Evolutionary conservation across 2,888 invertebrate species (phyloP), one percentile per base, ranked within the genome.

Genomic region (Stenolophus ochropezus): DNA sequence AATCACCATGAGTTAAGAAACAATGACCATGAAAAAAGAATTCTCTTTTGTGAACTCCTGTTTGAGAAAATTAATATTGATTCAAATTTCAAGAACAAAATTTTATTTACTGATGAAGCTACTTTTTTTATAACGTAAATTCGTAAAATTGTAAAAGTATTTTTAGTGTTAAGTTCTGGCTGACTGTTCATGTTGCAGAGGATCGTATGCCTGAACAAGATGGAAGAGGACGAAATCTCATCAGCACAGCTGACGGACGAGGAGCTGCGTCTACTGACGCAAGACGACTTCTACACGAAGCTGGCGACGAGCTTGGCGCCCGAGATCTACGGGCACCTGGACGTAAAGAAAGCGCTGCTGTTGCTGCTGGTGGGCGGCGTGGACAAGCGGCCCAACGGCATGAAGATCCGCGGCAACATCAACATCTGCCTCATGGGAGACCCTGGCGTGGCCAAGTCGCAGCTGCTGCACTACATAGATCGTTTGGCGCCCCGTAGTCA

Each of bases 381-480:
- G 1, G 97, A 97, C 89, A 92, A 92, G 82, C 91, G 94, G 69
- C 97, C 97, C 0, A 96, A 96, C 84, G 99, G 98, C 83, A 98
- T 99, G 96, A 98, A 98, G 91, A 99, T 99, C 87, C 94, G 99
- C 89, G 96, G 96, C 82, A 96, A 95, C 87, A 98, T 99, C 84
- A 99, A 99, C 89, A 96, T 99, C 84, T 98, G 99, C 87, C 90
- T 99, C 86, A 99, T 99, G 99, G 99, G 99, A 53, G 99, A 99
- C 91, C 99, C 99, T 21, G 99, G 99, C 86, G 99, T 99, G 81
- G 99, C 99, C 79, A 99, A 99, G 91, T 98, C 98, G 0, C 99
- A 99, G 90, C 91, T 99, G 82, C 91, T 99, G 71, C 94, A 95
- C 81, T 99, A 98, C 90, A 98, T 99, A 82, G 96, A 97, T 88